Conservation (phyloP, 1,140 invertebrate genomes). For the Bombus ignitus region DNA sequence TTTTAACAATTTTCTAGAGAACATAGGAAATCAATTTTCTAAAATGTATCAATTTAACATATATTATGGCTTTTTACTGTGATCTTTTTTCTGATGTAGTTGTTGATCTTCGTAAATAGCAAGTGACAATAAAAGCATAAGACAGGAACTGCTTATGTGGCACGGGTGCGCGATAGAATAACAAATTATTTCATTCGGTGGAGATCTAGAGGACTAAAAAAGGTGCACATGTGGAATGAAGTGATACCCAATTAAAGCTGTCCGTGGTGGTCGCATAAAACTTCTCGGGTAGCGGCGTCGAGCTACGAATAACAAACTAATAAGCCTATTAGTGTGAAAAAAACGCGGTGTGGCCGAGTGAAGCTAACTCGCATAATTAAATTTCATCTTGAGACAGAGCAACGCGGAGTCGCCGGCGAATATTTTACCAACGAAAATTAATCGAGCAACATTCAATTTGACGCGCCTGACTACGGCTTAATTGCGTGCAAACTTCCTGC, state of each 20-base stretch:
- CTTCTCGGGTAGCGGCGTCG: not conserved
- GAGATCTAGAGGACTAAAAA: not conserved
- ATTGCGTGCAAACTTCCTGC: not conserved
- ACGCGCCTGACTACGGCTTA: not conserved
- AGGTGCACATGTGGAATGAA: not conserved
- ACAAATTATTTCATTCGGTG: too few species aligned
- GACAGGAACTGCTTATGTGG: not conserved
- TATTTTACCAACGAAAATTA: slow-evolving; percentile 15
- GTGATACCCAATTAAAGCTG: not conserved
- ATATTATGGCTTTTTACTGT: too few species aligned
- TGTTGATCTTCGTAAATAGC: not conserved
- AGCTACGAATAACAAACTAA: slow-evolving; percentile 26
- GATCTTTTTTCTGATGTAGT: too few species aligned
- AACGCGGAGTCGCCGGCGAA: not conserved
- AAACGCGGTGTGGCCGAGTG: not conserved
- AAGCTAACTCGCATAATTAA: slow-evolving; percentile 27
- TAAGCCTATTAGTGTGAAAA: slow-evolving; percentile 17
- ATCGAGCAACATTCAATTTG: slow-evolving; percentile 19
- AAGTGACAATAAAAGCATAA: not conserved
- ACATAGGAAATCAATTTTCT: not conserved
- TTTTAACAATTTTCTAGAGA: not conserved
- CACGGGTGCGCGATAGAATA: not conserved
- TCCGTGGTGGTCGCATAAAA: not conserved
- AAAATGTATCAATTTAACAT: not conserved
- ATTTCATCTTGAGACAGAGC: not conserved